phyloP scores from a whole-genome alignment of 2,113 vertebrate genomes.

The Salvator merianae region DNA sequence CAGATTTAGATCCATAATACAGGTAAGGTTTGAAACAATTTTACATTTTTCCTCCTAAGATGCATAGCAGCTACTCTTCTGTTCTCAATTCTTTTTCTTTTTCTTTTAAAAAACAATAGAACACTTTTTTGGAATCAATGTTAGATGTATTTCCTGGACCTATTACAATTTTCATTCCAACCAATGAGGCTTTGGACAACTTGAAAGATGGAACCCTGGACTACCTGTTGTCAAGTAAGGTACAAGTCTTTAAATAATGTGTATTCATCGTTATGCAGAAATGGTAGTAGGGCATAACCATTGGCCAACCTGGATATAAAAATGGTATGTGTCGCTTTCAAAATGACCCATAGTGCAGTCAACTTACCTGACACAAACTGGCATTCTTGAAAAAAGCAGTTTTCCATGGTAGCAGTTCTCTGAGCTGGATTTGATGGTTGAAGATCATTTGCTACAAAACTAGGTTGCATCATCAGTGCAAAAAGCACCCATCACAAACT shows the following conservation, averaged over 20 bases:
- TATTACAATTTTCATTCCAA: slow-evolving; percentile 87
- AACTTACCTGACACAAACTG: neutral
- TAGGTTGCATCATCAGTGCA: no score
- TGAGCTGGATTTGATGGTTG: no score
- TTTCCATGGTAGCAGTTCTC: no score
- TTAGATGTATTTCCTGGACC: slow-evolving; percentile 75
- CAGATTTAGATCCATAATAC: slow-evolving; percentile 80
- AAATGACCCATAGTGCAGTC: no score
- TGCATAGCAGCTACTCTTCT: neutral
- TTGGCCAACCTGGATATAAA: neutral
- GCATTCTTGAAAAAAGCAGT: neutral
- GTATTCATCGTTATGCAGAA: neutral
- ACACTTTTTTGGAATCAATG: slow-evolving; percentile 68
- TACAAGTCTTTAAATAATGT: slow-evolving; percentile 44
- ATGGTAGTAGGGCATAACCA: neutral
- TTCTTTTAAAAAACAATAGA: slow-evolving; percentile 75
- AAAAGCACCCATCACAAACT: no score
- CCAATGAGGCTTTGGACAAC: slow-evolving; percentile 72
- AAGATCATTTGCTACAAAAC: no score
- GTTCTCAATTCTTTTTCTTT: slow-evolving; percentile 6
- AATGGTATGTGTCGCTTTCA: neutral
- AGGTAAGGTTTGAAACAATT: slow-evolving; percentile 72
- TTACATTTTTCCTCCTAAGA: neutral
- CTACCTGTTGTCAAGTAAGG: slow-evolving; percentile 83
- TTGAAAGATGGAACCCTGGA: slow-evolving; percentile 77